These are phyloP conservation scores for Tetragnatha versicolor DNA, from an alignment of 1,140 invertebrate genomes.

Conservation along the genomic window DNA sequence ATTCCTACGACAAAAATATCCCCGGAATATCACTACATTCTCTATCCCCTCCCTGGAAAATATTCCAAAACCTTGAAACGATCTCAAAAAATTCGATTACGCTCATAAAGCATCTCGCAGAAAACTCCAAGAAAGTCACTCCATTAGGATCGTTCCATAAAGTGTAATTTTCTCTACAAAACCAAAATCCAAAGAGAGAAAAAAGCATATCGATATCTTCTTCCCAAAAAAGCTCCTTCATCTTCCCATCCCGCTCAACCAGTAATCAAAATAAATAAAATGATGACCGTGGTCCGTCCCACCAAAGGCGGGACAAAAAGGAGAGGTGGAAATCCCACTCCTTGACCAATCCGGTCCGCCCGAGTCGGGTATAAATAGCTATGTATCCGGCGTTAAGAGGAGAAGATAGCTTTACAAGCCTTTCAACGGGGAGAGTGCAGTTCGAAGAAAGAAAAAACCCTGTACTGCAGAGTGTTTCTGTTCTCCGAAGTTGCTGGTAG, in stretches of 20 bases:
- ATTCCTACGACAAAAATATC: too few relatives aligned
- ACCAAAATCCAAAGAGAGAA: background rate
- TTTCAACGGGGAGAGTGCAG: conserved; percentile 21
- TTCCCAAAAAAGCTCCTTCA: background rate
- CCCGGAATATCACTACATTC: too few relatives aligned
- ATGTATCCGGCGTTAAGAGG: too few relatives aligned
- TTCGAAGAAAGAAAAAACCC: conserved; percentile 17
- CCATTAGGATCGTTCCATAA: background rate
- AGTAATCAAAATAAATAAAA: conserved; percentile 15
- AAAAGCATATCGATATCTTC: background rate
- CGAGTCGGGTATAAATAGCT: background rate
- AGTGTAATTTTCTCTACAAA: background rate
- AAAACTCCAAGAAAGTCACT: background rate
- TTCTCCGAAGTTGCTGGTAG: conserved; percentile 30
- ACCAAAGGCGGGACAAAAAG: background rate
- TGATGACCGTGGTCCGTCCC: background rate
- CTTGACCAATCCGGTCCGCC: background rate
- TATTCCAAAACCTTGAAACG: too few relatives aligned
- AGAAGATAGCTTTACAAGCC: conserved; percentile 28
- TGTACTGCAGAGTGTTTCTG: conserved; percentile 27
- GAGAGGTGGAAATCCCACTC: background rate
- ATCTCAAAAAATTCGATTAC: too few relatives aligned
- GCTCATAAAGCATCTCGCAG: background rate
- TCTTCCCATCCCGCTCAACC: background rate
- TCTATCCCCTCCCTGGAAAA: too few relatives aligned